These are phyloP conservation scores for Tanytarsus gracilentus DNA, from an alignment of 2,888 invertebrate genomes.

Conservation along the genomic window DNA sequence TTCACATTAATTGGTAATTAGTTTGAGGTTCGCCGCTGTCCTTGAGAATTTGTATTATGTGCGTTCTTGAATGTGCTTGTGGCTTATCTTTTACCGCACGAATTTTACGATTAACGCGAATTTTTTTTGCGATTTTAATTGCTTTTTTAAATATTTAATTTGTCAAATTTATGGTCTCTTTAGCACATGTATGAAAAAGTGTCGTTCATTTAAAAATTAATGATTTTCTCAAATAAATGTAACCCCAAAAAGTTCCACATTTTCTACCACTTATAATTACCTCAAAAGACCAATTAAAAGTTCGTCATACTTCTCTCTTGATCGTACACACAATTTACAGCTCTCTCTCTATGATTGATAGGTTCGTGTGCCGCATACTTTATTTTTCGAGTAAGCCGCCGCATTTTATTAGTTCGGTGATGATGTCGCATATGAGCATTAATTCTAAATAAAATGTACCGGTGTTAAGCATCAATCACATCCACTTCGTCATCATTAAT, in stretches of 20 bases:
- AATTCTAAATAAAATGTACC: neutral
- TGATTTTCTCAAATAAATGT: neutral
- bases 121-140: too few species aligned
- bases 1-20: too few species aligned
- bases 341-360: conserved; percentile 16
- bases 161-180: too few species aligned
- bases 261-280: conserved; percentile 4
- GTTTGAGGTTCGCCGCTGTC: too few species aligned
- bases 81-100: too few species aligned
- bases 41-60: too few species aligned
- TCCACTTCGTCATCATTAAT: neutral
- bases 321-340: neutral
- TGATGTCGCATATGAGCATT: conserved; percentile 5
- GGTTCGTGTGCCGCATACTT: conserved; percentile 5
- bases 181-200: too few species aligned
- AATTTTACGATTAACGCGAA: too few species aligned
- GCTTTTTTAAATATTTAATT: too few species aligned
- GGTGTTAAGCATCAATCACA: conserved; percentile 26
- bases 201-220: neutral
- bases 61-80: too few species aligned
- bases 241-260: neutral
- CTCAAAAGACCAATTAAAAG: conserved; percentile 7
- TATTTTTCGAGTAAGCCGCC: conserved; percentile 23
- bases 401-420: neutral
- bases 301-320: conserved; percentile 1